Conservation (phyloP, 2,888 invertebrate species). For the Ferdinandea cuprea region DNA sequence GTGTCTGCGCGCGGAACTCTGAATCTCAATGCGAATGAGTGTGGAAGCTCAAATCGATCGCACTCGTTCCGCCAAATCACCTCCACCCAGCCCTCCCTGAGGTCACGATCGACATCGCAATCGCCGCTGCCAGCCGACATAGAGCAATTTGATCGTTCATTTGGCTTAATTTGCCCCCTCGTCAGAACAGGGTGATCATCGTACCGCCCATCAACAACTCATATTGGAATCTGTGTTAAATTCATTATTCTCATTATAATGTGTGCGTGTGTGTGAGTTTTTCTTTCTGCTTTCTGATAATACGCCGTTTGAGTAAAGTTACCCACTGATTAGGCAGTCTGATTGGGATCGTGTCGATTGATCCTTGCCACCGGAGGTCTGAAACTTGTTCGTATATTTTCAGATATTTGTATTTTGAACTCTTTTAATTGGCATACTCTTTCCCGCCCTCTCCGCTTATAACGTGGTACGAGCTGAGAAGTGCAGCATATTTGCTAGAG, state of each 20-base stretch:
- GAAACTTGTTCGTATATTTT: conserved; percentile 10
- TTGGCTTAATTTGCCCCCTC: conserved; percentile 45
- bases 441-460: background rate
- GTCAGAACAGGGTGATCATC: background rate
- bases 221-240: conserved; percentile 9
- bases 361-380: conserved; percentile 4
- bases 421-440: conserved; percentile 21
- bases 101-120: conserved; percentile 21
- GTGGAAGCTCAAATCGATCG: conserved; percentile 49
- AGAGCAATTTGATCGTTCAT: conserved; percentile 54
- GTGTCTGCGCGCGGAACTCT: background rate
- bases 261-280: conserved; percentile 17
- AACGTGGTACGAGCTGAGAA: background rate
- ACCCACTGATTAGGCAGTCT: conserved; percentile 58
- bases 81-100: background rate
- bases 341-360: conserved; percentile 49
- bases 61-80: conserved; percentile 39
- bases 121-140: background rate
- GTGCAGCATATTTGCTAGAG: conserved; percentile 15
- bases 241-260: background rate
- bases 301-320: conserved; percentile 35
- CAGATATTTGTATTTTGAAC: conserved; percentile 16
- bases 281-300: conserved; percentile 33
- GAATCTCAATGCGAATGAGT: conserved; percentile 32
- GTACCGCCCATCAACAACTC: background rate